A percentile compares a stretch with the other conserved stretches of the same genome.
phyloP scores from a whole-genome alignment of 2,113 vertebrate species.

The Hassar affinis region DNA sequence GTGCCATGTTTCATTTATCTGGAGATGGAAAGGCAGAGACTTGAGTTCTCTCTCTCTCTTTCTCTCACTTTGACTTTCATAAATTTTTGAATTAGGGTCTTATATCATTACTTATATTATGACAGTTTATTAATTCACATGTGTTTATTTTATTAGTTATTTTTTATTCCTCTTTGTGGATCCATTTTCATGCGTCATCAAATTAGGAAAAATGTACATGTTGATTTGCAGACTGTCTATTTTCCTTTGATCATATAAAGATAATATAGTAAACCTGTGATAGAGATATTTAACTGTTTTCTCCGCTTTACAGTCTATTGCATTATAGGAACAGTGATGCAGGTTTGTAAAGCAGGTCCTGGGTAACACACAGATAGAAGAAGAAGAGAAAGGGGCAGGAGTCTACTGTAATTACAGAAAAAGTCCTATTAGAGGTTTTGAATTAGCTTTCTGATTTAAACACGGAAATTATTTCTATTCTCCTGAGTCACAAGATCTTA shows the following conservation, averaged over 20 bases:
- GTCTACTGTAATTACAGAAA: constrained; percentile 52
- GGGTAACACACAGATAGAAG: neutral
- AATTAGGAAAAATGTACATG: neutral
- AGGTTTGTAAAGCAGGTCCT: neutral
- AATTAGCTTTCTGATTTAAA: constrained; percentile 55
- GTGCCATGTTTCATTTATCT: constrained; percentile 55
- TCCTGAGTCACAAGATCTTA: constrained; percentile 62
- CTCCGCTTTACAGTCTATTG: neutral
- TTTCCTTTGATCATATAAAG: neutral
- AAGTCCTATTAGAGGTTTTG: constrained; percentile 47
- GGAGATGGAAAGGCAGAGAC: constrained; percentile 21
- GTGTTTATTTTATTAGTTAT: neutral
- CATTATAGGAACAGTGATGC: neutral
- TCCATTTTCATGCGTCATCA: neutral
- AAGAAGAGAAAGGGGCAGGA: neutral
- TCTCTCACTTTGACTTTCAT: neutral
- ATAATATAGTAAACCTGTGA: neutral
- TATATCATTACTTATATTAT: neutral
- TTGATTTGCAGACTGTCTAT: neutral
- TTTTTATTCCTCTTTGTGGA: constrained; percentile 7
- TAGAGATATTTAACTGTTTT: neutral
- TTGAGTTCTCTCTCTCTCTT: neutral
- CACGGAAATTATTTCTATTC: constrained; percentile 48
- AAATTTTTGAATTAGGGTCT: constrained; percentile 20
- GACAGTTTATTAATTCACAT: constrained; percentile 2